Percentiles rank a stretch among this genome's conserved stretches.
phyloP scores from a whole-genome alignment of 2,113 vertebrate genomes.

The Trematomus loennbergii region DNA sequence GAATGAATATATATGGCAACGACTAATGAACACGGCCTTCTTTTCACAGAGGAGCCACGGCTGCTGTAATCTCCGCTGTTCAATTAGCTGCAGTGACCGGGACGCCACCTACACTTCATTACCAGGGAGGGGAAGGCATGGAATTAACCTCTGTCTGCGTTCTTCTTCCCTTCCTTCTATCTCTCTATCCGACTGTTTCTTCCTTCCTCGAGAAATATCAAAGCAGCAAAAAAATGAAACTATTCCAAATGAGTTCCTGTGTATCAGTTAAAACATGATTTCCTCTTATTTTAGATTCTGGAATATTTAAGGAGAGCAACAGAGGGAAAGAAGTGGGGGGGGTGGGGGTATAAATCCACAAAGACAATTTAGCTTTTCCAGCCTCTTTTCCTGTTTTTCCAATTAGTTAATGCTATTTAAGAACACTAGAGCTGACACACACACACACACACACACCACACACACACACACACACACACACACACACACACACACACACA shows the following conservation, averaged over 20 bases:
- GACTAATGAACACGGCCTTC: conserved; percentile 72
- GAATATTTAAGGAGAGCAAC: conserved; percentile 60
- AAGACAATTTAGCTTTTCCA: conserved; percentile 67
- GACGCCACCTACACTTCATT: conserved; percentile 77
- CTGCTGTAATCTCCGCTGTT: conserved; percentile 77
- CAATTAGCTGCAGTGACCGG: conserved; percentile 74
- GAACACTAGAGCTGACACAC: conserved; percentile 59
- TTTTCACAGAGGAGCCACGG: conserved; percentile 66
- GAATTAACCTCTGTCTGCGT: conserved; percentile 38
- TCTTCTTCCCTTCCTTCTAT: neutral
- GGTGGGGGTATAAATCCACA: conserved; percentile 55
- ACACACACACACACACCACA: conserved; percentile 45
- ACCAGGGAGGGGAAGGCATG: conserved; percentile 53
- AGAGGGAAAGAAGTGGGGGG: neutral
- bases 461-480: conserved; percentile 48
- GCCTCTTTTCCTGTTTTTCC: conserved; percentile 72
- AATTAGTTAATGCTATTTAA: conserved; percentile 83
- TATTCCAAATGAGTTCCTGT: conserved; percentile 64
- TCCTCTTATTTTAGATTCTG: conserved; percentile 47
- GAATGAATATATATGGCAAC: conserved; percentile 63
- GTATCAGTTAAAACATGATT: conserved; percentile 67
- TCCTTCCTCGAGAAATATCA: conserved; percentile 47
- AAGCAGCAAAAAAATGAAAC: conserved; percentile 34
- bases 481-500: conserved; percentile 28
- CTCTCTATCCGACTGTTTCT: conserved; percentile 2